Percentiles rank a stretch among this genome's conserved stretches.
Evolutionary conservation across 2,797 vertebrate species (phyloP).

Genomic region (Schizopygopsis malacanthus): DNA sequence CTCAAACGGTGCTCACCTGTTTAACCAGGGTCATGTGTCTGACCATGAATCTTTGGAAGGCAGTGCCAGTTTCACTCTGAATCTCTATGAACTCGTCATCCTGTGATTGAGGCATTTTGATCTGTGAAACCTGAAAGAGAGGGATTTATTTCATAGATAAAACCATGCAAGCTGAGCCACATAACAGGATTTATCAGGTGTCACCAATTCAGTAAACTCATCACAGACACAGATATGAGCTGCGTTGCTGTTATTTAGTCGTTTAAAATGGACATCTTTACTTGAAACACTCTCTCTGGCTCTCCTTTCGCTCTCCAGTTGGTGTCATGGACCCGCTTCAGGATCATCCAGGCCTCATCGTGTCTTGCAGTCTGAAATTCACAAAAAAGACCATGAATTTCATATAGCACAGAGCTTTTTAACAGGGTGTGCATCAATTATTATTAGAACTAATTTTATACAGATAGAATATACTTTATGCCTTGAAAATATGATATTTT

Average conservation of each 20-base stretch:
- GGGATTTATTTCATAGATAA: neutral
- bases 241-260: neutral
- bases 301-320: constrained; percentile 97
- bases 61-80: constrained; percentile 94
- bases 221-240: neutral
- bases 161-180: neutral
- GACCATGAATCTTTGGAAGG: constrained; percentile 96
- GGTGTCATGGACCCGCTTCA: constrained; percentile 93
- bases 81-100: constrained; percentile 99
- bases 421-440: neutral
- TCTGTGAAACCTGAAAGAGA: constrained; percentile 86
- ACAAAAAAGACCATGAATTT: constrained; percentile 54
- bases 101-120: constrained; percentile 91
- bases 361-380: constrained; percentile 88
- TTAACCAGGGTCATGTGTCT: constrained; percentile 88
- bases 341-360: constrained; percentile 99
- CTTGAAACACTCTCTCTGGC: constrained; percentile 96
- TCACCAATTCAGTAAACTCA: neutral
- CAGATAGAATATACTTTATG: neutral
- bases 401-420: neutral
- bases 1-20: constrained; percentile 79
- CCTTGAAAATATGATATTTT: neutral
- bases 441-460: neutral
- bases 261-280: constrained; percentile 70
- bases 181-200: neutral